Evolutionary conservation across 1,140 invertebrate genomes (phyloP), one percentile per base, ranked within the genome.

Genomic region (Drosophila leontia): DNA sequence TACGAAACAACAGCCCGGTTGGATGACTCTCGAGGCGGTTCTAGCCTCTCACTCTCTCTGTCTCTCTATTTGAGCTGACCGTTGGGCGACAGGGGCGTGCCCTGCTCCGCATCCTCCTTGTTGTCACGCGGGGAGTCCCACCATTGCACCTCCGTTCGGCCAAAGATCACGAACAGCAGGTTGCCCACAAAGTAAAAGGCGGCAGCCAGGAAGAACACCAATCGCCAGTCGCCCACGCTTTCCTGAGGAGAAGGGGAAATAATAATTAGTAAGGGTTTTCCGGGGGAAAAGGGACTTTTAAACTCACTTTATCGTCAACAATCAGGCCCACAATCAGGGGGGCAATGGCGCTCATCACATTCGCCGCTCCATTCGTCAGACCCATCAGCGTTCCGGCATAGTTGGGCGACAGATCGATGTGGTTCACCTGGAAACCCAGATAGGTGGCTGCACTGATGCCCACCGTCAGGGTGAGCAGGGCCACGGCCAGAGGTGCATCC

Each of bases 341-440:
- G 17, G 95, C 96, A 19, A 96, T 81, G 34, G 96, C 96, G n/a
- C 95, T 96, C 71, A 96, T 95, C 12, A 96, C 91, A 78, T 97
- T 97, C 0, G 96, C 95, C 17, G 95, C 93, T 44, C 96, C 96
- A 91, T 97, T 97, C 29, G 96, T 96, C 34, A 97, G 93, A 29
- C 96, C 92, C 92, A 93, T 93, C 57, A 97, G 86, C 0, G 95
- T 95, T 35, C 96, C 96, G 3, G 96, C 95, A 85, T 96, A 97
- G 87, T 97, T 96, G 0, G 96, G 96, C 9, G 96, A 95, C 76
- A 97, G 94, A 92, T 97, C 96, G 74, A 97, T 95, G 62, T 96
- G 95, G 76, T 96, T 96, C 19, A 95, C 94, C 83, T 95, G 93
- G 77, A 94, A 94, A 13, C 97, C 97, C 57, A 96, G 95, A 75